Base-by-base conservation (phyloP, 2,797 vertebrate genomes). In the Coregonus sp. region DNA sequence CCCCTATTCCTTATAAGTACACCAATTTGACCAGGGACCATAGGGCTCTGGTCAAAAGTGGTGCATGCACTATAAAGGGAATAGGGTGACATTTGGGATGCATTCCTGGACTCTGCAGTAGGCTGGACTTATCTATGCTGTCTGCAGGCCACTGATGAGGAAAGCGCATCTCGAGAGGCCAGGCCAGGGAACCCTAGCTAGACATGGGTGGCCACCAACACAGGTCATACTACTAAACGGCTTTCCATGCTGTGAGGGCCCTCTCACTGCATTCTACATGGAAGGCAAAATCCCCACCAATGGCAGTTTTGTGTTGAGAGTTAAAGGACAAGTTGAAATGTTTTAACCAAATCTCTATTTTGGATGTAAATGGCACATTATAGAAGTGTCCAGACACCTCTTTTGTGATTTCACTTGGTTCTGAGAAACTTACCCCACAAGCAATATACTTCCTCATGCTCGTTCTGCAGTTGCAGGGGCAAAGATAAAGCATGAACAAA, bases 161-260 rank as follows among this genome's bases (percentile, higher is more conserved):
- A 88, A 94, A 94, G 92, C 86, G 92, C 92, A 93, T 93, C 90
- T 92, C 75, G 14, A 69, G 78, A 78, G 73, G 37, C 51, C 15
- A 12, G 82, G 87, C 80, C 74, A 86, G 84, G 86, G 76, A 76
- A 85, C 52, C 15, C 2, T 68, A 20, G 59, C 78, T 65, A 75
- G 80, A 37, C 72, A 85, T 85, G 89, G 87, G 90, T 91, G 90
- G 87, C 86, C 92, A 86, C 78, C 81, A 82, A 12, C 75, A 81
- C n/a, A 37, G 61, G 0, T 65, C 52, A 78, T 75, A 4, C 29
- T 47, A 73, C 73, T 40, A 87, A 84, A 86, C 76, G 76, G 75
- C 82, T 89, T 87, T 88, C 77, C 79, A 78, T 47, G 84, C 81
- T 81, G 79, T 81, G 79, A 67, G 5, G 25, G 47, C 63, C 71